Conservation (phyloP, 2,888 invertebrate species). For the Drosophila sordidula region DNA sequence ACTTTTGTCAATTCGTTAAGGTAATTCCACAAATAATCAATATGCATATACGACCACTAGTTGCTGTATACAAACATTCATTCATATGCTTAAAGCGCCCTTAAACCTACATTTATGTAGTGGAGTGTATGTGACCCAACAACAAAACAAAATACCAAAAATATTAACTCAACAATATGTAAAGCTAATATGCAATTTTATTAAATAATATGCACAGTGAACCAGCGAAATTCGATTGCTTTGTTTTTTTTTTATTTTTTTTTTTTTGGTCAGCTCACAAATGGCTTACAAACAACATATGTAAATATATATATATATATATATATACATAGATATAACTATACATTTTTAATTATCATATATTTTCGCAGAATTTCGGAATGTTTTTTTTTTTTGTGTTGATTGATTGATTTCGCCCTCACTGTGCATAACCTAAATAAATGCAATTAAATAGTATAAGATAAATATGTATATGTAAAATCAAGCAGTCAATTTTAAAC, state of each 20-base stretch:
- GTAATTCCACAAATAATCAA: conserved; percentile 33
- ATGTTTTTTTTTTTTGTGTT: not conserved
- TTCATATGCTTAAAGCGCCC: conserved; percentile 48
- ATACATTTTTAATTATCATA: not conserved
- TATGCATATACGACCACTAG: conserved; percentile 56
- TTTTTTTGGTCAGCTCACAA: not conserved
- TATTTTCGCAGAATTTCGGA: not conserved
- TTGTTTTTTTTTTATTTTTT: not conserved
- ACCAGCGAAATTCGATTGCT: not conserved
- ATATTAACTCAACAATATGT: conserved; percentile 18
- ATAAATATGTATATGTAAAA: conserved; percentile 49
- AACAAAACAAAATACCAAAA: conserved; percentile 12
- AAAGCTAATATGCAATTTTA: conserved; percentile 33
- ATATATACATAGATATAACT: not conserved
- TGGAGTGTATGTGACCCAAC: conserved; percentile 59
- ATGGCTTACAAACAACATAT: conserved; percentile 1
- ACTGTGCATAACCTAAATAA: conserved; percentile 66
- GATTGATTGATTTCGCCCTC: conserved; percentile 17
- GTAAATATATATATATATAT: conserved; percentile 3
- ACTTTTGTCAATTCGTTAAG: conserved; percentile 24
- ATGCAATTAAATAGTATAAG: conserved; percentile 57
- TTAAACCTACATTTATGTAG: conserved; percentile 51
- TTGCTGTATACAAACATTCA: conserved; percentile 37
- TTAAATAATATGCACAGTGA: conserved; percentile 57
- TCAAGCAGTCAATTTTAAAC: conserved; percentile 24